phyloP scores from a whole-genome alignment of 2,888 invertebrate genomes.

The Cecidostiba fungosa region DNA sequence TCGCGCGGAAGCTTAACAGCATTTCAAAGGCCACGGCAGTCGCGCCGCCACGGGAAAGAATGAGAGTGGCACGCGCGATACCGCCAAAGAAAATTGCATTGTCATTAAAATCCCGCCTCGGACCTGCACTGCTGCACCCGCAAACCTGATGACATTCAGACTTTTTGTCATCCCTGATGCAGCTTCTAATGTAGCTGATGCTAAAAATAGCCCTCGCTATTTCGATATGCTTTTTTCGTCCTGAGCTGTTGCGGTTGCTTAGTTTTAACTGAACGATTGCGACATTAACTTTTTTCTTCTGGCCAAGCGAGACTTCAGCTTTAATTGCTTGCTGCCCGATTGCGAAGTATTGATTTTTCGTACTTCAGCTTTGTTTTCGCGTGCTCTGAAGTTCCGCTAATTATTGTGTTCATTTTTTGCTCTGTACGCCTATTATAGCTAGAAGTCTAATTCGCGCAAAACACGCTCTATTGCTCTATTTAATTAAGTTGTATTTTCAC shows the following conservation, averaged over 20 bases:
- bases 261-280: neutral
- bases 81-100: conserved; percentile 78
- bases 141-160: conserved; percentile 16
- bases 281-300: neutral
- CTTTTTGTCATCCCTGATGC: neutral
- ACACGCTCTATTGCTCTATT: neutral
- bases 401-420: neutral
- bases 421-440: neutral
- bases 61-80: neutral
- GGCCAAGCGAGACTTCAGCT: neutral
- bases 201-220: conserved; percentile 30
- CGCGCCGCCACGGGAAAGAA: conserved; percentile 61
- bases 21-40: conserved; percentile 75
- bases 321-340: neutral
- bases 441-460: neutral
- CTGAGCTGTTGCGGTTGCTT: neutral
- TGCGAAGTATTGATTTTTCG: neutral
- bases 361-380: neutral
- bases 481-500: neutral
- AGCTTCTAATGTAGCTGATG: no score
- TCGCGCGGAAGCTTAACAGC: conserved; percentile 78
- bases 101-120: conserved; percentile 71
- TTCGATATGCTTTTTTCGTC: neutral
- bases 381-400: neutral
- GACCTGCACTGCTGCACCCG: neutral